phyloP scores from a whole-genome alignment of 2,113 vertebrate species.

The Orycteropus afer region DNA sequence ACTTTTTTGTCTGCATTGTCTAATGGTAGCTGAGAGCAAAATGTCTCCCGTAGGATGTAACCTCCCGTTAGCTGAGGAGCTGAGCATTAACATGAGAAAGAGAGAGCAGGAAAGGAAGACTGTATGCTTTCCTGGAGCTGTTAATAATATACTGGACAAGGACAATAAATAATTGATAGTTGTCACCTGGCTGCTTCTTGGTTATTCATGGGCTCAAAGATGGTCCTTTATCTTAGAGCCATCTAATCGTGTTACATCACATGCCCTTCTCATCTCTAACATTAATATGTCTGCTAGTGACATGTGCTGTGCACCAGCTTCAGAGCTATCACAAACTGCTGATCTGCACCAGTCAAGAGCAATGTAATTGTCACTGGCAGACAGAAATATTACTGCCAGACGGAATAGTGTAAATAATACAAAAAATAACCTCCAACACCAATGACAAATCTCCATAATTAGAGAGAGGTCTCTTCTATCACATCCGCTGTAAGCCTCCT shows the following conservation, averaged over 20 bases:
- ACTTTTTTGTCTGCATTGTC: constrained; percentile 56
- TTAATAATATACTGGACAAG: constrained; percentile 81
- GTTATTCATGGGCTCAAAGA: constrained; percentile 80
- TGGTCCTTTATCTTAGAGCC: constrained; percentile 79
- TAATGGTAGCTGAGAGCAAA: constrained; percentile 72
- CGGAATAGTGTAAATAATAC: constrained; percentile 82
- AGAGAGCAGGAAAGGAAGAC: constrained; percentile 45
- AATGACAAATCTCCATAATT: constrained; percentile 78
- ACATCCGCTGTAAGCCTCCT: constrained; percentile 17
- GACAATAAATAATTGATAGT: constrained; percentile 85
- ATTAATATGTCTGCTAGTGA: constrained; percentile 82
- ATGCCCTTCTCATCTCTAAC: constrained; percentile 75
- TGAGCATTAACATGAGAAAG: constrained; percentile 13
- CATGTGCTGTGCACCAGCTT: constrained; percentile 71
- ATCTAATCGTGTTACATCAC: constrained; percentile 84
- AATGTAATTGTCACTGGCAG: constrained; percentile 77
- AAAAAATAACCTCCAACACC: constrained; percentile 66
- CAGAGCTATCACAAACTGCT: constrained; percentile 79
- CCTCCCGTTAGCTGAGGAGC: constrained; percentile 53
- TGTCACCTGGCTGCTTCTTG: constrained; percentile 79
- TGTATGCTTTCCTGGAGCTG: constrained; percentile 55
- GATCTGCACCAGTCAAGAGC: constrained; percentile 81
- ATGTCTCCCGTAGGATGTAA: constrained; percentile 67
- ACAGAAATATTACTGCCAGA: constrained; percentile 82
- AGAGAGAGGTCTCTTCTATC: constrained; percentile 75